These are phyloP conservation scores for Procambarus virginalis DNA, from an alignment of 1,140 invertebrate genomes.

Conservation along the genomic window DNA sequence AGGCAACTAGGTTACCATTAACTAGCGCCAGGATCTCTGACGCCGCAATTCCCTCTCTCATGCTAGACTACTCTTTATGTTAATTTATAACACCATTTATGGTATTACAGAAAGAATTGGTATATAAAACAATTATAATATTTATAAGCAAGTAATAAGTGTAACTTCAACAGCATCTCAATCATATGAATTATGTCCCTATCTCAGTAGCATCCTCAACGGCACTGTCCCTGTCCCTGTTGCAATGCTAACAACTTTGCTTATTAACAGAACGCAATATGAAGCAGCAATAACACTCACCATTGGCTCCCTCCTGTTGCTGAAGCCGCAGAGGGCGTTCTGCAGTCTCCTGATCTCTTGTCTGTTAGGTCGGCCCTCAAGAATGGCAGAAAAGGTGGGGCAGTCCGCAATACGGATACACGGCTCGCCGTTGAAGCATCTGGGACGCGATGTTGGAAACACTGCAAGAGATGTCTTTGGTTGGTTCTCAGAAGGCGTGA, in stretches of 20 bases:
- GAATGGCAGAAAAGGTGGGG: not conserved
- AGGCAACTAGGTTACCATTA: too few relatives aligned
- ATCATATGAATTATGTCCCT: not conserved
- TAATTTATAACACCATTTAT: too few relatives aligned
- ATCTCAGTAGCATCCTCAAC: too few relatives aligned
- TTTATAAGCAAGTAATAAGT: not conserved
- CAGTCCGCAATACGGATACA: constrained; percentile 1
- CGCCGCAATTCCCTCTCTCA: too few relatives aligned
- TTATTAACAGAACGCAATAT: not conserved
- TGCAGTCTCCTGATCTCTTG: not conserved
- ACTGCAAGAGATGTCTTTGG: not conserved
- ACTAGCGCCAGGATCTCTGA: too few relatives aligned
- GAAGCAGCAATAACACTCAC: not conserved
- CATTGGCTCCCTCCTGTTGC: not conserved
- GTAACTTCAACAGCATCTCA: not conserved
- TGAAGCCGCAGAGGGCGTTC: constrained; percentile 27
- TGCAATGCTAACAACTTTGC: too few relatives aligned
- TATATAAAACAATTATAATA: not conserved
- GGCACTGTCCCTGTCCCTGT: too few relatives aligned
- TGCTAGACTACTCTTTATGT: too few relatives aligned
- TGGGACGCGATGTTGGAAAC: not conserved
- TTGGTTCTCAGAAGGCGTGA: too few relatives aligned
- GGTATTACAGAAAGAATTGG: too few relatives aligned
- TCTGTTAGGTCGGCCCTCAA: not conserved
- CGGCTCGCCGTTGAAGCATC: not conserved